Evolutionary conservation across 2,888 invertebrate species (phyloP), one percentile per base, ranked within the genome.

Genomic region (Gryllus longicercus): DNA sequence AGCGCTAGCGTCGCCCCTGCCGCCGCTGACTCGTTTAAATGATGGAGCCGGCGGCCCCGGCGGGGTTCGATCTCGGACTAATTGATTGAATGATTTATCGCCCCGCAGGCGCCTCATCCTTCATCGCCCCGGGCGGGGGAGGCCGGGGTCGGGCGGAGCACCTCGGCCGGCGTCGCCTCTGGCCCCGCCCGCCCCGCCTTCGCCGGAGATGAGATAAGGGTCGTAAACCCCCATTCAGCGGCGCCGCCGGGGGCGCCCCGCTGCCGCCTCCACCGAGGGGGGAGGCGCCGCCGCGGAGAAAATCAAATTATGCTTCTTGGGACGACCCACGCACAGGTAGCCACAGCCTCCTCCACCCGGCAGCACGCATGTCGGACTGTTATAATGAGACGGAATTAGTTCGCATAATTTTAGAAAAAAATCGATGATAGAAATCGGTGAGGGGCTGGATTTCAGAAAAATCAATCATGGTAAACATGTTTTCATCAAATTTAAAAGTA

Each of bases 31-130:
- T 63, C 63, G 63, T 16, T 14, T 63, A 16, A 63, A 63, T 63
- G 63, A 63, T 63, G 63, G 63, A 63, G 63, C 63, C 63, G 63
- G 16, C 21, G 63, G 16, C 16, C n/a, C 63, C 63, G 63, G 12
- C 63, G 63, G 63, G 63, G 63, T 63, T 63, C 63, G 63, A 63
- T 63, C 63, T 63, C 63, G 63, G 63, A 63, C 63, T 63, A 63
- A 63, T 63, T 63, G 63, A 63, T 63, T 63, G 63, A 63, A 63
- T 63, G 63, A 63, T 63, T 63, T 63, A 63, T 63, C 63, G 63
- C 63, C 63, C 63, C 63, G 63, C 14, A n/a, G 63, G 63, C 63
- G 63, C n/a, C 63, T 14, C 63, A 63, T 63, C 63, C 63, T 63
- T 63, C 63, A 63, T 14, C 63, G 38, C 63, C 63, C 63, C 63